These are phyloP conservation scores for Pollenia labialis DNA, from an alignment of 2,888 invertebrate genomes.

Conservation along the genomic window DNA sequence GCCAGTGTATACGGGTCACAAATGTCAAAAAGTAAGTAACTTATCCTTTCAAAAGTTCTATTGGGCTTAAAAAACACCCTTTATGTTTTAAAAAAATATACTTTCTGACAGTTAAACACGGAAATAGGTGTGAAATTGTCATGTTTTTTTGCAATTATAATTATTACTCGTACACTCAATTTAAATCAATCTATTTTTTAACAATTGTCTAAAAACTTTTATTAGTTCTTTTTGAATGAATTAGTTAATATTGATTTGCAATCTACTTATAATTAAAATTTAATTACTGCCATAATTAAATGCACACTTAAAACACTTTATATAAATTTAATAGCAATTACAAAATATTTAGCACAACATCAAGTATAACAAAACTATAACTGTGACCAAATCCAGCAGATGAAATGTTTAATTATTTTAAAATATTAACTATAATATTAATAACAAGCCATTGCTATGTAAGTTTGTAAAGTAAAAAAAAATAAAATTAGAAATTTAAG, in stretches of 20 bases:
- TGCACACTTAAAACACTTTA: constrained; percentile 7
- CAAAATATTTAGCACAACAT: constrained; percentile 26
- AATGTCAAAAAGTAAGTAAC: no score
- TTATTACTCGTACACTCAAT: constrained; percentile 21
- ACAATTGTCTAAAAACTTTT: background rate
- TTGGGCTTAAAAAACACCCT: background rate
- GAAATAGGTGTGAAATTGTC: constrained; percentile 59
- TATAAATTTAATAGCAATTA: constrained; percentile 48
- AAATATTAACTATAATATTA: constrained; percentile 17
- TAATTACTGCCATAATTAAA: constrained; percentile 49
- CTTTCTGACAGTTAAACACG: constrained; percentile 9
- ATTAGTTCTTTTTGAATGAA: background rate
- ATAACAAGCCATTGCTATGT: background rate
- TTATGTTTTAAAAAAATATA: background rate
- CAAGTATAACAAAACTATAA: background rate
- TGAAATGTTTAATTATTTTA: constrained; percentile 23
- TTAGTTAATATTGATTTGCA: constrained; percentile 32
- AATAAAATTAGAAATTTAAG: background rate
- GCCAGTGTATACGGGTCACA: no score
- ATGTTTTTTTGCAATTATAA: constrained; percentile 50
- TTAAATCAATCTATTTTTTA: constrained; percentile 19
- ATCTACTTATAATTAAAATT: constrained; percentile 45
- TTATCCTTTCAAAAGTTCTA: no score
- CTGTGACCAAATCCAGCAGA: background rate
- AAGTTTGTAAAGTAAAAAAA: background rate